Evolutionary conservation across 2,797 vertebrate genomes (phyloP).

Genomic region (Limosa lapponica): DNA sequence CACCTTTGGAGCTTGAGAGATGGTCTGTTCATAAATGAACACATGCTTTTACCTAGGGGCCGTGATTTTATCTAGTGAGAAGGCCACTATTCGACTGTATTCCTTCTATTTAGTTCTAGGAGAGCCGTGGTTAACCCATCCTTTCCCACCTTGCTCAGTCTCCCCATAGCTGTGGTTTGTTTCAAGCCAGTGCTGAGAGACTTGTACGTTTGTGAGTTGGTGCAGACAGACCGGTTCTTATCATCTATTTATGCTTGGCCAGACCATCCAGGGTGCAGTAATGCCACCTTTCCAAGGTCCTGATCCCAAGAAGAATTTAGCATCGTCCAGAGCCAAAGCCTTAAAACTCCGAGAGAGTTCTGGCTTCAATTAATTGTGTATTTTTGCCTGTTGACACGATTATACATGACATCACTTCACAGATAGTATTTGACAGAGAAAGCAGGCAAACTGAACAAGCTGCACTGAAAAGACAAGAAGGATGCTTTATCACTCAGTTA

Average conservation of each 20-base stretch:
- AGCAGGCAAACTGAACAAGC: conserved; percentile 35
- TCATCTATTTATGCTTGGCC: not conserved
- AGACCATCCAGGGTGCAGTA: not conserved
- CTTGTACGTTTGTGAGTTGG: not conserved
- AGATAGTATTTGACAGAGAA: not conserved
- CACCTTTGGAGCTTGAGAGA: not conserved
- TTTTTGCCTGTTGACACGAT: conserved; percentile 5
- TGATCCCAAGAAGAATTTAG: not conserved
- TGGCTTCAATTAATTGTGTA: not conserved
- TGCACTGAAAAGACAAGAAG: conserved; percentile 19
- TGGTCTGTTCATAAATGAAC: not conserved
- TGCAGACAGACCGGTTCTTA: not conserved
- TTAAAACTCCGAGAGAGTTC: not conserved
- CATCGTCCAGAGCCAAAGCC: not conserved
- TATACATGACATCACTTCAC: not conserved
- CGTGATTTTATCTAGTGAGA: not conserved
- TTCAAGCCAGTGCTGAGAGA: not conserved
- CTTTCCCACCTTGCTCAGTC: not conserved
- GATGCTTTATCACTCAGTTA: conserved; percentile 4
- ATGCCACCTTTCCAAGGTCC: not conserved
- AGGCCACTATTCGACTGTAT: not conserved
- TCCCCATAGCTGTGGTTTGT: not conserved
- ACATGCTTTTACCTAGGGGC: not conserved
- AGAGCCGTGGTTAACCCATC: not conserved
- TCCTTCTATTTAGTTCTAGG: not conserved